Conservation (phyloP, 1,140 invertebrate species). For the Saxidomus purpurata region DNA sequence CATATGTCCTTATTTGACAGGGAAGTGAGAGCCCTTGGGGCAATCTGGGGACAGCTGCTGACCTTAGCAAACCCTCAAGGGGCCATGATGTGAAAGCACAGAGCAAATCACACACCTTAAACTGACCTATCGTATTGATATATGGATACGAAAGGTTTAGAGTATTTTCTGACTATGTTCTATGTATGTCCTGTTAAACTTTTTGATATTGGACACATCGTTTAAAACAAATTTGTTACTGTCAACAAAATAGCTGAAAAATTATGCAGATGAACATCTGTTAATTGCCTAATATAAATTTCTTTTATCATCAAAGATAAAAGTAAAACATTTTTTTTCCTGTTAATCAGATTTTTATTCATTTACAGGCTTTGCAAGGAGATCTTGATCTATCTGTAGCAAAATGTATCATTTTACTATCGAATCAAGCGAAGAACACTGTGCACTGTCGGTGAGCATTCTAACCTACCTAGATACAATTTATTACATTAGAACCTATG, state of each 20-base stretch:
- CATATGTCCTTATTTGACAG: constrained; percentile 53
- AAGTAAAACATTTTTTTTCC: not conserved
- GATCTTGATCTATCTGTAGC: too few relatives aligned
- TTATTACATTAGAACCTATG: too few relatives aligned
- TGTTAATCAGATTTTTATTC: too few relatives aligned
- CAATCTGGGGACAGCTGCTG: constrained; percentile 52
- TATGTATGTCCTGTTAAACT: too few relatives aligned
- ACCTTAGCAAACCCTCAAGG: constrained; percentile 46
- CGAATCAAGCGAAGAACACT: too few relatives aligned
- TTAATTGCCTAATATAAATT: not conserved
- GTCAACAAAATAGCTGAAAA: not conserved
- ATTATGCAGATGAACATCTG: not conserved
- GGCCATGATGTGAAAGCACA: not conserved
- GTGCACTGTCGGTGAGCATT: too few relatives aligned
- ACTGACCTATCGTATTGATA: not conserved
- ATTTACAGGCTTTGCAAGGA: too few relatives aligned
- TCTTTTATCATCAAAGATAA: not conserved
- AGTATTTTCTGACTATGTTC: too few relatives aligned
- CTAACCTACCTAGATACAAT: too few relatives aligned
- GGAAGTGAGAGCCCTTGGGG: constrained; percentile 17
- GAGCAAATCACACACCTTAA: constrained; percentile 7
- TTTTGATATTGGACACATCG: not conserved
- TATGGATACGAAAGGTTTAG: not conserved
- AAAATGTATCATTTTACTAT: too few relatives aligned
- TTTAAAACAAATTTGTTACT: not conserved